Base-by-base conservation (phyloP, 2,113 vertebrate species). In the Crypturellus undulatus region DNA sequence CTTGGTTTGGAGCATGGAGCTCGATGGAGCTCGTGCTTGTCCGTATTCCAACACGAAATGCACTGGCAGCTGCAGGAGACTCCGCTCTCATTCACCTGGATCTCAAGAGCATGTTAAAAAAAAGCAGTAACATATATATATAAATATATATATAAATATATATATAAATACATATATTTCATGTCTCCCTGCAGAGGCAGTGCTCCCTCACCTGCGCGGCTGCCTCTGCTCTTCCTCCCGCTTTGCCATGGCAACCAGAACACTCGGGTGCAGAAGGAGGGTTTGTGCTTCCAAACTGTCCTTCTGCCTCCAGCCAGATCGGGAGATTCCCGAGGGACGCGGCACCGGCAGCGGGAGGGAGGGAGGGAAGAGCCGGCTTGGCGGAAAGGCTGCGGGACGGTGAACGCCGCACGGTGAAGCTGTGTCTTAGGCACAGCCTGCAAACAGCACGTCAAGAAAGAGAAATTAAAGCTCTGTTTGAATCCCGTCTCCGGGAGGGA, bases 211-310 rank as follows among this genome's bases (percentile, higher is more conserved):
- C 93, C 91, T 85, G 90, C 78, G 4, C 5, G 1, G 0, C n/a
- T 47, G 25, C 1, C 67, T 14, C 40, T 7, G 32, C 79, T 94
- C 69, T 30, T 60, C 76, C 20, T 10, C 8, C 64, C 49, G 15
- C 7, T 95, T 96, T 92, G 89, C 96, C 92, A 96, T 96, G 96
- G 95, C 84, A 96, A 95, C 94, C 52, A 79, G 79, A 58, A 85
- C 86, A 40, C 60, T 25, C 77, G 21, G 45, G 51, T 36, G 62
- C 42, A 32, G 91, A 93, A 75, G 1, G 67, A 87, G 51, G 65
- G 85, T 56, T 49, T 86, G 3, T 15, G 89, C 70, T 94, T 94
- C 78, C 47, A 52, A 77, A 77, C 24, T 22, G 75, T 25, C 81
- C 90, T 75, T 47, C 81, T 67, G 45, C 58, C 84, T 91, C 79